phyloP scores from a whole-genome alignment of 2,888 invertebrate species.

The Hydrotaea cyrtoneurina region DNA sequence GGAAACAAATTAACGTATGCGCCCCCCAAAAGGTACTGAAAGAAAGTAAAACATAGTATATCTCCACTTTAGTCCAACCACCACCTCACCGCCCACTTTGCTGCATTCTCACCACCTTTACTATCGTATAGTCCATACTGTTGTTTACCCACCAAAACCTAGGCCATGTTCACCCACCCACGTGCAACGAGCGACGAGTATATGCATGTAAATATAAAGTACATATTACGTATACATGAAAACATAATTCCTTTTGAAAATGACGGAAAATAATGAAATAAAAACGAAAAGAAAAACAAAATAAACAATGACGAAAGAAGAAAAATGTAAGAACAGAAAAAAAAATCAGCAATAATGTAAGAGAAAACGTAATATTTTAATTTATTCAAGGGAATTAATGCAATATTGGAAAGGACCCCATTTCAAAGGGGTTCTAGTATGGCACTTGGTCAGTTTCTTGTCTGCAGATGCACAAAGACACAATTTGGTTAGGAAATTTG shows the following conservation, averaged over 20 bases:
- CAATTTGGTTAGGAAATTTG: too few relatives aligned
- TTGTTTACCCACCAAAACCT: background rate
- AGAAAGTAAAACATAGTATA: constrained; percentile 10
- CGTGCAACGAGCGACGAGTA: background rate
- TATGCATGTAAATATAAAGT: background rate
- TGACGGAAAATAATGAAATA: constrained; percentile 21
- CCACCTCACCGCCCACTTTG: constrained; percentile 11
- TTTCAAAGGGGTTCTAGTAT: too few relatives aligned
- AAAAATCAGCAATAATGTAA: background rate
- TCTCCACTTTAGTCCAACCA: background rate
- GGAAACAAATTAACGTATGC: background rate
- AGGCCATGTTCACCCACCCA: background rate
- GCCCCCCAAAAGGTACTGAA: constrained; percentile 3
- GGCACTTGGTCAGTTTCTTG: too few relatives aligned
- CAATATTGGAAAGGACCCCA: too few relatives aligned
- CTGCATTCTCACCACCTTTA: constrained; percentile 25
- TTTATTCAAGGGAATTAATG: background rate
- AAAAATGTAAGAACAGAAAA: background rate
- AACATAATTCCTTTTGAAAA: background rate
- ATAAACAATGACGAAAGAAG: background rate
- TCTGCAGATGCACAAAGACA: too few relatives aligned
- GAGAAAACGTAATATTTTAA: background rate
- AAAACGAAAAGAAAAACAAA: background rate
- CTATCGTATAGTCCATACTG: constrained; percentile 7
- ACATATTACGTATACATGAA: background rate